phyloP scores from a whole-genome alignment of 1,140 invertebrate genomes.

The Leptopilina clavipes region DNA sequence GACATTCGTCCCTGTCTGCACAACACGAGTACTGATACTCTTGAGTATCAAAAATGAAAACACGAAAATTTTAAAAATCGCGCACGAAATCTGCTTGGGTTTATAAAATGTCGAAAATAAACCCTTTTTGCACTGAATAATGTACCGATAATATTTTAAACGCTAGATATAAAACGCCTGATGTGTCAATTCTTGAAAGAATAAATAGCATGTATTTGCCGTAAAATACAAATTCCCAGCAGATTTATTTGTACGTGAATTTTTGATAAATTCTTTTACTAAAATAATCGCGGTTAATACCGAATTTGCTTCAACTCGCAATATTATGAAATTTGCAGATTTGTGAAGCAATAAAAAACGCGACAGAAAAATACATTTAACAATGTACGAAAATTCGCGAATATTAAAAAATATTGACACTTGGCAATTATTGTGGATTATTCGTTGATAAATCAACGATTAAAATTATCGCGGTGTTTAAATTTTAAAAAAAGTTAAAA shows the following conservation, averaged over 20 bases:
- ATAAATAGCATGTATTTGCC: too few relatives aligned
- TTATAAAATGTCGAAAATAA: neutral
- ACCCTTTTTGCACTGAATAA: neutral
- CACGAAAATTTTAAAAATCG: neutral
- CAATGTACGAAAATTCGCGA: neutral
- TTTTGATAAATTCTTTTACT: too few relatives aligned
- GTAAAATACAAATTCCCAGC: too few relatives aligned
- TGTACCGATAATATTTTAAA: neutral
- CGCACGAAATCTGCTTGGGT: neutral
- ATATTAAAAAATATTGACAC: neutral
- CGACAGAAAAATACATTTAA: neutral
- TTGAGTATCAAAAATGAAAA: conserved; percentile 6
- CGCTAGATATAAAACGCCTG: neutral
- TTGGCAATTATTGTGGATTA: too few relatives aligned
- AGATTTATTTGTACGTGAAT: too few relatives aligned
- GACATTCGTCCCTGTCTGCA: conserved; percentile 4
- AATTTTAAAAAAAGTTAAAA: neutral
- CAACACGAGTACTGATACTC: conserved; percentile 26
- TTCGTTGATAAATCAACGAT: neutral
- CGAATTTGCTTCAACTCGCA: neutral
- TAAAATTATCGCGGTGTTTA: neutral
- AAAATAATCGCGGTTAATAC: neutral
- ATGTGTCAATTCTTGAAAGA: too few relatives aligned
- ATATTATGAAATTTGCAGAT: neutral
- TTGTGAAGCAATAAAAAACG: neutral